A percentile compares a stretch with the other conserved stretches of the same genome.
Evolutionary conservation across 2,113 vertebrate species (phyloP).

Genomic region (Calyptomena viridis): DNA sequence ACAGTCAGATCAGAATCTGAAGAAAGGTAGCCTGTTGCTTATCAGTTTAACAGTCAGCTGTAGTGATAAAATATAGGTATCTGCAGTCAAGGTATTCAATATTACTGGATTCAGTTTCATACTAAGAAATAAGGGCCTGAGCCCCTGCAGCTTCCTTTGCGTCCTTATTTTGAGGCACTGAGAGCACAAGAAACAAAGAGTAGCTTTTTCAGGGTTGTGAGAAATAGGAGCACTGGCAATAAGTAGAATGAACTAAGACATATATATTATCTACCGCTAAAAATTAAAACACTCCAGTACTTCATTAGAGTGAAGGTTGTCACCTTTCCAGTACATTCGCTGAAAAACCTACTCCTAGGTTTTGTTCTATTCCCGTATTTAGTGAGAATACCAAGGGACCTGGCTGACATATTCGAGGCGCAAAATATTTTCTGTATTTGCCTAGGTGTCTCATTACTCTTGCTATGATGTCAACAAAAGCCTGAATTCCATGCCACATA

Average conservation of each 20-base stretch:
- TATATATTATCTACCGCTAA: background rate
- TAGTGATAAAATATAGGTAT: background rate
- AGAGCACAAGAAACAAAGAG: background rate
- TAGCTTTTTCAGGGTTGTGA: background rate
- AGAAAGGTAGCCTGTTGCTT: background rate
- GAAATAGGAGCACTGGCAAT: background rate
- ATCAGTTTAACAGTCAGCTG: background rate
- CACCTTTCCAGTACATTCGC: background rate
- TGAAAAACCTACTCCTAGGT: background rate
- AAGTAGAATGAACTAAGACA: background rate
- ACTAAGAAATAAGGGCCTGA: background rate
- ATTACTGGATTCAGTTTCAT: background rate
- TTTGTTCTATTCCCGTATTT: background rate
- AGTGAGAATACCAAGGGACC: background rate
- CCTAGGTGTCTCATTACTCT: background rate
- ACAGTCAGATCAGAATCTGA: background rate
- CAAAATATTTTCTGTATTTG: background rate
- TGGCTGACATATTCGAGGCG: background rate
- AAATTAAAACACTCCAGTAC: background rate
- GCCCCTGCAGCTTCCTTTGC: background rate
- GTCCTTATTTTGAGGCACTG: background rate
- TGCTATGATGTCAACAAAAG: constrained; percentile 26
- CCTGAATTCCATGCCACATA: background rate
- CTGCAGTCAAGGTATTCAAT: background rate
- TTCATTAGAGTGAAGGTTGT: background rate